phyloP scores from a whole-genome alignment of 2,797 vertebrate species.

The Propithecus perrieri region DNA sequence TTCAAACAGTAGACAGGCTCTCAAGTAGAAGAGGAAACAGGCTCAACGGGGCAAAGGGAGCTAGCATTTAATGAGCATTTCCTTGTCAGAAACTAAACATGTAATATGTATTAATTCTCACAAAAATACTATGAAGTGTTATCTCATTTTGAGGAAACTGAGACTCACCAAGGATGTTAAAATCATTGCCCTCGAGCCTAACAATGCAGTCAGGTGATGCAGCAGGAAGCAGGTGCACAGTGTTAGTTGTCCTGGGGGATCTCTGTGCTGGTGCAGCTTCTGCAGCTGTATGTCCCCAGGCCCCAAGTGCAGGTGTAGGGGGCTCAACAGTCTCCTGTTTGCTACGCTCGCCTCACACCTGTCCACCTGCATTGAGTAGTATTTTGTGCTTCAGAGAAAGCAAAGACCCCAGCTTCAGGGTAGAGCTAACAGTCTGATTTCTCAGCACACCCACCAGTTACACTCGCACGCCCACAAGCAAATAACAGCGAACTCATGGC shows the following conservation, averaged over 20 bases:
- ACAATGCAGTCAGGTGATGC: too few relatives aligned
- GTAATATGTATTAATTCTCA: background rate
- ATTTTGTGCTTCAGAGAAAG: background rate
- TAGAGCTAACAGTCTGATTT: background rate
- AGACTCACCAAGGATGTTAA: background rate
- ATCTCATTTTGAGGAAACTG: background rate
- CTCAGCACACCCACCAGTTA: background rate
- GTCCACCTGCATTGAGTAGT: background rate
- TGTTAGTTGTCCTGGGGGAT: background rate
- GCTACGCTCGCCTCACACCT: background rate
- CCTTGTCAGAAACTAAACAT: background rate
- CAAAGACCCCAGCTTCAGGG: background rate
- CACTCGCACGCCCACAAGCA: background rate
- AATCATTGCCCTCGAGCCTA: background rate
- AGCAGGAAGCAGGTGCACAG: background rate
- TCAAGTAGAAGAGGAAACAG: background rate
- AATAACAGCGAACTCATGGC: background rate
- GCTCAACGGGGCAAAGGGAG: background rate
- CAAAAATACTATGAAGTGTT: background rate
- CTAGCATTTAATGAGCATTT: background rate
- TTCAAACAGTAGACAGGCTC: background rate
- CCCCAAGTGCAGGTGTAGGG: background rate
- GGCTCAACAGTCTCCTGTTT: background rate
- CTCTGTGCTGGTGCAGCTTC: background rate
- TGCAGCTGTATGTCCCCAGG: background rate